Base-by-base conservation (phyloP, 2,888 invertebrate species). In the Oligia strigilis region DNA sequence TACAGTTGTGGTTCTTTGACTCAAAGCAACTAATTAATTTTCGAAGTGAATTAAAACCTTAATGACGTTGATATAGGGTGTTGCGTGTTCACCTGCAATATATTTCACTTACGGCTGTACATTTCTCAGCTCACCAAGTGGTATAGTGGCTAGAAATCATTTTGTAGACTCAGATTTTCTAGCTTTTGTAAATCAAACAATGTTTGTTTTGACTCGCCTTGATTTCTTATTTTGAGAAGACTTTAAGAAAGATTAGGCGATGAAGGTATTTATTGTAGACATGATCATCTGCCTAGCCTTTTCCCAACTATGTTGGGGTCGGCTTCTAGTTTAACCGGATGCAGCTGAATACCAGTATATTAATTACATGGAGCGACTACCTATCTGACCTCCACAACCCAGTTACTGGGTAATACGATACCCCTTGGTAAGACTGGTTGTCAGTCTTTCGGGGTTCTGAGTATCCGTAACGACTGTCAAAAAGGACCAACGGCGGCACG, bases 61-160 rank as follows among this genome's bases (percentile, higher is more conserved):
- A 85, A 84, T 70, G 81, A 82, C 87, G 69, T 82, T 88, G 84
- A 40, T 40, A 40, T 40, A 36, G 69, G 76, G 77, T 36, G 74
- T 89, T 85, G 89, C 89, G 89, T 89, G 89, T 82, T 81, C 43
- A n/a, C n/a, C 17, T 23, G 80, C 80, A 80, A 83, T 89, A 85
- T 85, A 88, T 89, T 87, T 80, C 79, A 87, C 71, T 84, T 80
- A 79, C 49, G 72, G 79, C 71, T 78, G 81, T 77, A 82, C 74
- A 77, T 83, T 86, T 84, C 80, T 84, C 80, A 78, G 84, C 78
- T 85, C 73, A 69, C 78, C 64, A 60, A 72, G 52, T 81, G 43
- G 76, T 66, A 75, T 80, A 72, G 71, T 72, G 75, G 78, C 69
- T 65, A 77, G 77, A 73, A 82, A 85, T 85, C 66, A 80, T 78